Evolutionary conservation across 2,888 invertebrate genomes (phyloP), one percentile per base, ranked within the genome.

Genomic region (Nemotelus pantherinus): DNA sequence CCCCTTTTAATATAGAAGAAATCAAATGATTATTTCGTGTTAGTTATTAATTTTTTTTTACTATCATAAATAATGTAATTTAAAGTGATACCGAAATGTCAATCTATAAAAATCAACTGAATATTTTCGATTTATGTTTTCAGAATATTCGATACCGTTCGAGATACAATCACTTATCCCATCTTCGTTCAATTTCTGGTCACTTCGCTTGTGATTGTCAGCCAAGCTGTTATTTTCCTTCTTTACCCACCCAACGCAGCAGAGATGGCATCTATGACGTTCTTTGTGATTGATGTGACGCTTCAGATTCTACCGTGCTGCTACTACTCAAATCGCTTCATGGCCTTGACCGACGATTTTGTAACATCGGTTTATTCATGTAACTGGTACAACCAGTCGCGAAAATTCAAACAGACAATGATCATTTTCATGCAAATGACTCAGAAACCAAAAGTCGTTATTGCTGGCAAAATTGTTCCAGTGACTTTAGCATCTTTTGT

Each of bases 361-460:
- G 63, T 64, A 3, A 70, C 77, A 25, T 58, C 77, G 10, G 50
- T 77, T 3, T 77, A 77, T 60, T 70, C 63, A 10, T 77, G 70
- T 9, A 63, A 77, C 63, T 77, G 71, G 77, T 63, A 55, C 48
- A 60, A 77, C 25, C 77, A 50, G 41, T 43, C n/a, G 9, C 60
- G n/a, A 25, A 45, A 48, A 6, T 77, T 70, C 45, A 77, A 77
- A 58, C 53, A 60, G n/a, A 45, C 60, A 2, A 53, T 77, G 63
- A 77, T 77, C 43, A 70, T 70, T 53, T 76, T 76, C 55, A 77
- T 71, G 71, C 48, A 60, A 60, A 77, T 60, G 53, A 70, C 64
- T 1, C 57, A 77, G 50, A 48, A 65, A 41, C 41, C n/a, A 3
- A 70, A 70, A 25, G 60, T 50, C n/a, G 45, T 77, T 53, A 48